Percentiles rank a stretch among this genome's conserved stretches.
These are phyloP conservation scores for Heliconius ethilla DNA, from an alignment of 2,888 invertebrate genomes.

Conservation along the genomic window DNA sequence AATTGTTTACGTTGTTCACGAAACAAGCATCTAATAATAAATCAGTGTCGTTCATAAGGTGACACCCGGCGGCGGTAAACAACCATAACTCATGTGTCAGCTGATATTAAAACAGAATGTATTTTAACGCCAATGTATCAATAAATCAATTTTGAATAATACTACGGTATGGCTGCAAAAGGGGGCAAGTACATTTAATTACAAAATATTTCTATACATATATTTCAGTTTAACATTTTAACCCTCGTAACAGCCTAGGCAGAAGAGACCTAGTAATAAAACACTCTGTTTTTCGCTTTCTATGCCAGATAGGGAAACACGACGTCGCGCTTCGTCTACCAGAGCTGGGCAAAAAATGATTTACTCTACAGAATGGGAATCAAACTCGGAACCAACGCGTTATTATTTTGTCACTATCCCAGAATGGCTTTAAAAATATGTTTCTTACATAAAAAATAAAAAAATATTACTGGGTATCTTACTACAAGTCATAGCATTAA, in stretches of 20 bases:
- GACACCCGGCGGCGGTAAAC: constrained; percentile 23
- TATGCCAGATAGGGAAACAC: too few species aligned
- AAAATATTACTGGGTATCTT: too few species aligned
- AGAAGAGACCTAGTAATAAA: not conserved
- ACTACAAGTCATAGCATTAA: too few species aligned
- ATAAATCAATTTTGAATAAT: constrained; percentile 7
- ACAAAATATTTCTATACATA: not conserved
- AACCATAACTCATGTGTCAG: constrained; percentile 23
- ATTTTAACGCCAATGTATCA: constrained; percentile 6
- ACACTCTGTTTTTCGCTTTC: too few species aligned
- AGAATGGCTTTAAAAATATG: too few species aligned
- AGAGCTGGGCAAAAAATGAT: too few species aligned
- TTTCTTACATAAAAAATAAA: too few species aligned
- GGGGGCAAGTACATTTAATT: not conserved
- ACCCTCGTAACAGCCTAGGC: fast-evolving
- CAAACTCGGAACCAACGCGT: too few species aligned
- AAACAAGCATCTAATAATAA: constrained; percentile 19
- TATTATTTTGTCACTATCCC: too few species aligned
- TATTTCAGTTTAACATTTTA: not conserved
- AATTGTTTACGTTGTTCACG: constrained; percentile 6
- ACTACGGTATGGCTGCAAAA: not conserved
- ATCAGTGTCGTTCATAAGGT: constrained; percentile 25
- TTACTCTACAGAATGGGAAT: too few species aligned
- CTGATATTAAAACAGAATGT: constrained; percentile 25
- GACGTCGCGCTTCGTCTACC: too few species aligned